Conservation (phyloP, 2,113 vertebrate genomes). For the Willisornis vidua region DNA sequence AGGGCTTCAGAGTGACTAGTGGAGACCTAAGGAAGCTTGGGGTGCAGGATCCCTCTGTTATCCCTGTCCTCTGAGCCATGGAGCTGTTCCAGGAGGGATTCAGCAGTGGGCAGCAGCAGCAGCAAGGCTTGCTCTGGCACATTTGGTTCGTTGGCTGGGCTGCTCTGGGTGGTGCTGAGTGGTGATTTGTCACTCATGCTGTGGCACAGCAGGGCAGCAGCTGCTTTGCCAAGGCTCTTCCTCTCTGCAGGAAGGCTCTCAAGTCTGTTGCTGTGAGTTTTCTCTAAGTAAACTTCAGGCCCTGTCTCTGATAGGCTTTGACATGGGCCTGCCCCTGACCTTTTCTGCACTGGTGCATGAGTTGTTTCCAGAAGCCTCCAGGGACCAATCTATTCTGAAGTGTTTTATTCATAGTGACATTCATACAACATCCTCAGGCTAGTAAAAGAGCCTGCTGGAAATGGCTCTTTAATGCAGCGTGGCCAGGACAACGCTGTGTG, state of each 20-base stretch:
- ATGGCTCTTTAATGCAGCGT: not conserved
- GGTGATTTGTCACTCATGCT: not conserved
- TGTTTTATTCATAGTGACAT: conserved; percentile 35
- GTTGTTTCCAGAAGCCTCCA: conserved; percentile 24
- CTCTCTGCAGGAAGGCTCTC: conserved; percentile 6
- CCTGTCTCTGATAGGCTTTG: not conserved
- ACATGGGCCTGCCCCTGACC: not conserved
- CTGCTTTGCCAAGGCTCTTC: not conserved
- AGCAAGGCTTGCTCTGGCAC: not conserved
- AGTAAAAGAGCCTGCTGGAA: not conserved
- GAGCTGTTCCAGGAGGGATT: not conserved
- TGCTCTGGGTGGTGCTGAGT: not conserved
- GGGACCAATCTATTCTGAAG: conserved; percentile 15
- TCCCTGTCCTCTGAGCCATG: not conserved
- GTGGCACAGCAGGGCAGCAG: not conserved
- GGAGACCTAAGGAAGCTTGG: not conserved
- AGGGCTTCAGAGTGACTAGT: not conserved
- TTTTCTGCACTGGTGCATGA: conserved; percentile 16
- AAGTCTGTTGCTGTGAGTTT: not conserved
- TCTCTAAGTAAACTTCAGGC: not conserved
- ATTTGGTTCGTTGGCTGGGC: not conserved
- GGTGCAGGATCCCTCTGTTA: not conserved
- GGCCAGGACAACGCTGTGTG: not conserved
- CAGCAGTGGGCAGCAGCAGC: not conserved
- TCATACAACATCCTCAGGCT: not conserved